Percentiles rank a stretch among this genome's conserved stretches.
Conservation (phyloP, 2,797 vertebrate genomes). For the Toxotes lorentzi region DNA sequence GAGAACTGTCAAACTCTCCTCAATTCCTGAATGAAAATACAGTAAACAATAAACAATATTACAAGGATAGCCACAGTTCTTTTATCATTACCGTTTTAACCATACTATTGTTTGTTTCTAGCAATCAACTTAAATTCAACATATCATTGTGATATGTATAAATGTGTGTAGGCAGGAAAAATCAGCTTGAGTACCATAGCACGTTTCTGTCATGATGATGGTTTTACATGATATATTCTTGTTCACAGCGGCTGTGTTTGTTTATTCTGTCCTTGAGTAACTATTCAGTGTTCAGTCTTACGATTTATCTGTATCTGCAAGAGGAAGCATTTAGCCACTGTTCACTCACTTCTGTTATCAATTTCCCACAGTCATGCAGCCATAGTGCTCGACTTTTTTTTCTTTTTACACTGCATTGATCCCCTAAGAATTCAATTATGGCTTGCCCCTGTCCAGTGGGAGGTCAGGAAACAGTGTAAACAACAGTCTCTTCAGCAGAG, state of each 20-base stretch:
- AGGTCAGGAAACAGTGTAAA: slow-evolving; percentile 46
- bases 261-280: slow-evolving; percentile 17
- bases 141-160: not conserved
- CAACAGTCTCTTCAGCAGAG: slow-evolving; percentile 32
- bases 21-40: slow-evolving; percentile 26
- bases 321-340: slow-evolving; percentile 7
- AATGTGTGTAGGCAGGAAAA: not conserved
- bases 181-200: not conserved
- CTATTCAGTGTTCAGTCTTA: slow-evolving; percentile 5
- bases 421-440: slow-evolving; percentile 47
- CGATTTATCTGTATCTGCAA: slow-evolving; percentile 18
- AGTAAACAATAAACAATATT: too few relatives aligned
- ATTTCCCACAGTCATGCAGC: slow-evolving; percentile 34
- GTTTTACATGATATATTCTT: not conserved
- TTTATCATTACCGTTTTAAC: not conserved
- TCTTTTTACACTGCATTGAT: slow-evolving; percentile 34
- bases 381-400: slow-evolving; percentile 18
- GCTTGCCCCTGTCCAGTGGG: slow-evolving; percentile 19
- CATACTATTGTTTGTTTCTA: not conserved
- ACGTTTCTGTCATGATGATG: not conserved
- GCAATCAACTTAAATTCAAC: not conserved
- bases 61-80: slow-evolving; percentile 14
- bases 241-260: not conserved
- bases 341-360: slow-evolving; percentile 35
- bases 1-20: slow-evolving; percentile 22